Conservation (phyloP, 1,140 invertebrate genomes). For the Ridgeia piscesae region DNA sequence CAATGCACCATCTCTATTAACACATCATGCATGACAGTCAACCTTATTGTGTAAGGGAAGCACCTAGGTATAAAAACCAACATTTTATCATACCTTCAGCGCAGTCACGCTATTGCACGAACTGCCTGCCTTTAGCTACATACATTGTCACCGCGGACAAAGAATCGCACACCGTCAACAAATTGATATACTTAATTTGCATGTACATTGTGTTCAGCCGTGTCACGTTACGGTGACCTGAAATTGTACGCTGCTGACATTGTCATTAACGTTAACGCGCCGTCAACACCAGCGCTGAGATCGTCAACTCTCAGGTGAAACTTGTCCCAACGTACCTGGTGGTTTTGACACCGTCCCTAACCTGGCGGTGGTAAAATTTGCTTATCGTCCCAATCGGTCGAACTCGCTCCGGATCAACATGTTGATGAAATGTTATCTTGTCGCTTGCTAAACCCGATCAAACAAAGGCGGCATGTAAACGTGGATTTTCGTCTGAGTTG, state of each 20-base stretch:
- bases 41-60: background rate
- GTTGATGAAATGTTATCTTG: background rate
- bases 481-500: too few species aligned
- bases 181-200: background rate
- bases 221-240: background rate
- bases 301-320: background rate
- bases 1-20: background rate
- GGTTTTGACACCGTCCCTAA: background rate
- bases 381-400: slow-evolving; percentile 3
- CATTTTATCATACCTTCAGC: too few species aligned
- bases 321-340: background rate
- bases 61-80: background rate
- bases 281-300: too few species aligned
- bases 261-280: too few species aligned
- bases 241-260: background rate
- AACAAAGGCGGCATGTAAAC: background rate
- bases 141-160: background rate
- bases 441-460: background rate
- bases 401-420: background rate
- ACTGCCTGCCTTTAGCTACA: too few species aligned
- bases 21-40: background rate
- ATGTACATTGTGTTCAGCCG: background rate
- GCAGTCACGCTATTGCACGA: too few species aligned
- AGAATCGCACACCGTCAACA: background rate
- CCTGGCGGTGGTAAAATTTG: background rate